A percentile compares a stretch with the other conserved stretches of the same genome.
phyloP scores from a whole-genome alignment of 2,113 vertebrate genomes.

The Phodopus roborovskii region DNA sequence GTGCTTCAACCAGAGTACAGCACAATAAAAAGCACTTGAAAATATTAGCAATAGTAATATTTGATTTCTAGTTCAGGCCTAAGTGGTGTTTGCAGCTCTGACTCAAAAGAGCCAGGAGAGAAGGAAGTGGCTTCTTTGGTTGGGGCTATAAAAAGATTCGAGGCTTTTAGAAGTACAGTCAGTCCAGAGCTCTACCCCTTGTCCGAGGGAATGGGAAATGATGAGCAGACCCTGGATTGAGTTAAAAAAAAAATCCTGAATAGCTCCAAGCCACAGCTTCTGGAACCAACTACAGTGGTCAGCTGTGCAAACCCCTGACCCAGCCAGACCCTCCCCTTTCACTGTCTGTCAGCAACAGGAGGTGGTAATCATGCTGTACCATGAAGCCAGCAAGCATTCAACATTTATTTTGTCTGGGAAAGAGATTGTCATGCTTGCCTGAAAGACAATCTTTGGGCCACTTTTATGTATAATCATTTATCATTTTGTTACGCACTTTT shows the following conservation, averaged over 20 bases:
- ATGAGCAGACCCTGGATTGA: slow-evolving; percentile 11
- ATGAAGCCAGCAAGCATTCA: slow-evolving; percentile 25
- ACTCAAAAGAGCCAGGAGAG: slow-evolving; percentile 14
- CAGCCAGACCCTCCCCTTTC: neutral
- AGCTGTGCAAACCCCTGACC: neutral
- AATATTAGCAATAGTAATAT: slow-evolving; percentile 50
- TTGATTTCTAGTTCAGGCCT: slow-evolving; percentile 3
- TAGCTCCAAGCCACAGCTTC: neutral
- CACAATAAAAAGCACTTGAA: slow-evolving; percentile 29
- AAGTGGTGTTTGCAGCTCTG: slow-evolving; percentile 45
- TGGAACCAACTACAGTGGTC: neutral
- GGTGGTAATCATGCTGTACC: neutral
- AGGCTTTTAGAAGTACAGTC: slow-evolving; percentile 61
- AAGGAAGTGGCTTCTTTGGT: slow-evolving; percentile 36
- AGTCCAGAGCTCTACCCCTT: neutral
- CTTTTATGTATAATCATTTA: slow-evolving; percentile 59
- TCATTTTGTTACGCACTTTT: slow-evolving; percentile 65
- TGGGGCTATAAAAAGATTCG: slow-evolving; percentile 30
- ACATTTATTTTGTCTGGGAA: slow-evolving; percentile 53
- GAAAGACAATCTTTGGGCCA: slow-evolving; percentile 30
- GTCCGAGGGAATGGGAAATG: neutral
- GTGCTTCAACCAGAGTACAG: slow-evolving; percentile 7
- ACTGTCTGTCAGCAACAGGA: slow-evolving; percentile 17
- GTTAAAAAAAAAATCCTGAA: slow-evolving; percentile 53
- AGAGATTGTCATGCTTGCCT: slow-evolving; percentile 47